Evolutionary conservation across 2,113 vertebrate genomes (phyloP).

Genomic region (Chaenogobius annularis): DNA sequence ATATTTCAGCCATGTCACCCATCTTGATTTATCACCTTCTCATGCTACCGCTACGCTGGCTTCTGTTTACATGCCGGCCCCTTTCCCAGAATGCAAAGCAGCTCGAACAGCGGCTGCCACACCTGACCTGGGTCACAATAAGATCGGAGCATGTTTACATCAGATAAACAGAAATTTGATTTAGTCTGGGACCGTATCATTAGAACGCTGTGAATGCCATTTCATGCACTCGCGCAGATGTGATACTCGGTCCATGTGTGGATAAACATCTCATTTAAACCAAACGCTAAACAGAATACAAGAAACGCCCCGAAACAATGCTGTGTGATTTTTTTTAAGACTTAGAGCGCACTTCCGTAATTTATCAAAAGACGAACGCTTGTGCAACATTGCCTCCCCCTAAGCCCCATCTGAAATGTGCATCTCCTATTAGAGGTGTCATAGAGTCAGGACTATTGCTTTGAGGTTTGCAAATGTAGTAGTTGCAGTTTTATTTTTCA

Average conservation of each 20-base stretch:
- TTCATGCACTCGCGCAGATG: not conserved
- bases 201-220: not conserved
- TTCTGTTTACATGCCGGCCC: conserved; percentile 1
- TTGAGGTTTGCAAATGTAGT: not conserved
- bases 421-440: not conserved
- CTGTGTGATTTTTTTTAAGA: conserved; percentile 21
- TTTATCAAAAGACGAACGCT: conserved; percentile 32
- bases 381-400: conserved; percentile 7
- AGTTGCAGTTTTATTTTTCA: no score
- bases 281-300: not conserved
- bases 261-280: not conserved
- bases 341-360: conserved; percentile 19
- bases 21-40: conserved; percentile 4
- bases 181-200: not conserved
- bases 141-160: not conserved
- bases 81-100: conserved; percentile 10
- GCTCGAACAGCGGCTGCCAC: not conserved
- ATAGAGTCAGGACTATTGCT: not conserved
- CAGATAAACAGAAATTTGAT: conserved; percentile 7
- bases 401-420: conserved; percentile 4
- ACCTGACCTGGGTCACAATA: conserved; percentile 4
- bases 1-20: conserved; percentile 2
- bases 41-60: not conserved
- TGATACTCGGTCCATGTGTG: not conserved
- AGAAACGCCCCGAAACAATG: conserved; percentile 45